Conservation (phyloP, 2,888 invertebrate genomes). For the Acanthosepion pharaonis region DNA sequence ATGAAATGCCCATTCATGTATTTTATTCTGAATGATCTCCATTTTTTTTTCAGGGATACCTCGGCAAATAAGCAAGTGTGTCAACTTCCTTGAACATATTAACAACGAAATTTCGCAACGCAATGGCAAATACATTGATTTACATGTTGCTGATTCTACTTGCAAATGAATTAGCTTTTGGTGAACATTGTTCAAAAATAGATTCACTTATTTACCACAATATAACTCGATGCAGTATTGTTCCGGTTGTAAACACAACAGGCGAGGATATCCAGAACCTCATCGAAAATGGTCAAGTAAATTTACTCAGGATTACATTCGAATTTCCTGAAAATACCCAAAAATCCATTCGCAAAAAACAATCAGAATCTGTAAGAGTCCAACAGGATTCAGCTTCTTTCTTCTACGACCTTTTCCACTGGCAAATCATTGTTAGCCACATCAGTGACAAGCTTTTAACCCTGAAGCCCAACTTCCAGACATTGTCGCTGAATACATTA, state of each 20-base stretch:
- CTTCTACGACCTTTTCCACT: slow-evolving; percentile 48
- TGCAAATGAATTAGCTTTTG: background rate
- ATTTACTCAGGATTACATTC: background rate
- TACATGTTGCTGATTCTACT: background rate
- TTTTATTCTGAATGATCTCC: background rate
- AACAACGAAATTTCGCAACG: background rate
- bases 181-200: background rate
- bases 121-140: background rate
- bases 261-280: background rate
- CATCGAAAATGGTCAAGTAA: background rate
- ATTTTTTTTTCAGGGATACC: background rate
- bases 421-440: slow-evolving; percentile 60
- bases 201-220: background rate
- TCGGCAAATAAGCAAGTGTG: background rate
- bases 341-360: background rate
- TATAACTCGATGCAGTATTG: background rate
- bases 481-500: slow-evolving; percentile 63
- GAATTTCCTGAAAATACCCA: background rate
- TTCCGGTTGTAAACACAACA: background rate
- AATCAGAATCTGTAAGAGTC: background rate
- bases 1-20: too few species aligned
- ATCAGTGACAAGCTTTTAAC: slow-evolving; percentile 66
- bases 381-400: background rate
- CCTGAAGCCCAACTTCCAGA: slow-evolving; percentile 57
- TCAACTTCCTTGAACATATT: background rate